Conservation (phyloP, 1,140 invertebrate species). For the Ridgeia piscesae region DNA sequence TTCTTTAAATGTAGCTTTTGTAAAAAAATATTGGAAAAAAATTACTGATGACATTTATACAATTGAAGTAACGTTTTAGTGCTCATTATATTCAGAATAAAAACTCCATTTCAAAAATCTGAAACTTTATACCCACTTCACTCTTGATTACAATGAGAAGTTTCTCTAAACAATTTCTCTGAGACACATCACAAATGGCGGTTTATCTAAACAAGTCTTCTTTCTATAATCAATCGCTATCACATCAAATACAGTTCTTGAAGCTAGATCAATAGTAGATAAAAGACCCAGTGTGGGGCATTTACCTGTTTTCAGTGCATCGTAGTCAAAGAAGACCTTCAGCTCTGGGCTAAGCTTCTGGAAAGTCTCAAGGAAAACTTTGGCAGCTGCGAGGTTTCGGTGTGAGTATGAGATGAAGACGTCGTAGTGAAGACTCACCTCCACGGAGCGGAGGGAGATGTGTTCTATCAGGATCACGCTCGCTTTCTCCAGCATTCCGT, state of each 20-base stretch:
- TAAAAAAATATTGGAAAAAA: no score
- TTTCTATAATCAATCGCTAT: no score
- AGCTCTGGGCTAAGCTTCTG: slow-evolving; percentile 36
- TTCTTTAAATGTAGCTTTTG: no score
- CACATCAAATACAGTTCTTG: neutral
- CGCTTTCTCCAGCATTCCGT: neutral
- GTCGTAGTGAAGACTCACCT: slow-evolving; percentile 39
- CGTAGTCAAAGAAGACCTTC: slow-evolving; percentile 51
- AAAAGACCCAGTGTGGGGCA: slow-evolving; percentile 4
- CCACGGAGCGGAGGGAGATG: neutral
- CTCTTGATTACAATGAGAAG: no score
- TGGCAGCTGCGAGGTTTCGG: slow-evolving; percentile 37
- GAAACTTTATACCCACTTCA: no score
- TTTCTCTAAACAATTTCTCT: no score
- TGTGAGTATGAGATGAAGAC: slow-evolving; percentile 55
- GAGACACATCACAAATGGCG: no score
- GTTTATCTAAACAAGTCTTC: no score
- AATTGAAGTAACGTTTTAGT: no score
- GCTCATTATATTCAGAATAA: no score
- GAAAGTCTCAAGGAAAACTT: slow-evolving; percentile 36
- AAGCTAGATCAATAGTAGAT: neutral
- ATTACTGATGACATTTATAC: no score
- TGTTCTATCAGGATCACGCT: neutral
- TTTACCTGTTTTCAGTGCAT: slow-evolving; percentile 49
- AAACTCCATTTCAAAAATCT: no score